These are phyloP conservation scores for Eulemur rufifrons DNA, from an alignment of 2,113 vertebrate species.

Conservation along the genomic window DNA sequence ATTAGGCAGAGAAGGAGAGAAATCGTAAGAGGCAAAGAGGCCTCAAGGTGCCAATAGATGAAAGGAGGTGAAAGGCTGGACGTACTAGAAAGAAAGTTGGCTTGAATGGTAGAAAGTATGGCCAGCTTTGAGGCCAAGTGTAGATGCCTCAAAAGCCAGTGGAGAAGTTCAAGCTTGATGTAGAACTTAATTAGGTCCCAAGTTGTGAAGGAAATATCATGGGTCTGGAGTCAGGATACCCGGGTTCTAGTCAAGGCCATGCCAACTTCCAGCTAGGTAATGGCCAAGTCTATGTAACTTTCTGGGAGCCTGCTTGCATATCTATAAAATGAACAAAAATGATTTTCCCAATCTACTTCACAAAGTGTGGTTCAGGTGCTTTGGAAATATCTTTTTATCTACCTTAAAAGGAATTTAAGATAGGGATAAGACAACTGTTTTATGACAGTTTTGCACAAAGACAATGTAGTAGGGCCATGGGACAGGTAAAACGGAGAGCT, in stretches of 20 bases:
- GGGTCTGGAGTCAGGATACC: not conserved
- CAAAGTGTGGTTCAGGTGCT: not conserved
- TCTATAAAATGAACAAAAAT: not conserved
- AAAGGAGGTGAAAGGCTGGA: not conserved
- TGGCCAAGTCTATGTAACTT: not conserved
- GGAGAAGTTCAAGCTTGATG: constrained; percentile 14
- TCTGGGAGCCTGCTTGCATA: not conserved
- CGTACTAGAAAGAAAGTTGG: constrained; percentile 19
- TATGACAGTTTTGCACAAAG: not conserved
- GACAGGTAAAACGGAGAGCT: not conserved
- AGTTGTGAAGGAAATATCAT: constrained; percentile 15
- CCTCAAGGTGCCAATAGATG: not conserved
- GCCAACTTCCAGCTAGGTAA: not conserved
- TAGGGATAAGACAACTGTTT: not conserved
- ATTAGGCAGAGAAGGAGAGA: not conserved
- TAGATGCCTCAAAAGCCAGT: not conserved
- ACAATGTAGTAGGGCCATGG: not conserved
- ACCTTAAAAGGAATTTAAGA: constrained; percentile 50
- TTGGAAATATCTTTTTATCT: constrained; percentile 36
- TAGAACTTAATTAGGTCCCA: not conserved
- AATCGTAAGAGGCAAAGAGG: not conserved
- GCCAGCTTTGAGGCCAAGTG: not conserved
- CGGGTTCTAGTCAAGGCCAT: not conserved
- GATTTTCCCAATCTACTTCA: not conserved
- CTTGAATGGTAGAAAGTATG: not conserved